Base-by-base conservation (phyloP, 2,888 invertebrate genomes). In the Idaea aversata region DNA sequence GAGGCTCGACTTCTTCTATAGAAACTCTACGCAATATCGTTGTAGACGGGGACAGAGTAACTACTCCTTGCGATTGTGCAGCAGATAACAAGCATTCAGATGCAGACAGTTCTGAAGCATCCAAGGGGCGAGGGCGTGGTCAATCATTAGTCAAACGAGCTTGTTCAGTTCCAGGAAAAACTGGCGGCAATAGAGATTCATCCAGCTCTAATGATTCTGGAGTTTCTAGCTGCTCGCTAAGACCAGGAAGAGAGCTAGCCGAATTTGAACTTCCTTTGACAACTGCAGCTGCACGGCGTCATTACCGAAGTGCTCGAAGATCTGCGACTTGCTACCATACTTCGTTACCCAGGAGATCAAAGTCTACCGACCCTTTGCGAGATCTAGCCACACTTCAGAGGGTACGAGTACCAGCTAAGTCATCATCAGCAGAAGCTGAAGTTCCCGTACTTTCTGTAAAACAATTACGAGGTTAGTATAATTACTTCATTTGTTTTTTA, bases 201-300 rank as follows among this genome's bases (percentile, higher is more conserved):
- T 96, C 96, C 5, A 96, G 96, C 79, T 96, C 96, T 34, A 97
- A 96, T 80, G 97, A 97, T 86, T 97, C 97, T 0, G 97, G 97
- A 3, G 96, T 97, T 0, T 95, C 95, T 0, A 95, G 94, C 5
- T 95, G 95, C n/a, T 95, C 95, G 3, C 82, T 94, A 61, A 93
- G 94, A 63, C 94, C 94, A 64, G 88, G 93, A 63, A 77, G 73
- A 4, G 81, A 80, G 47, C 91, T 93, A 67, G 91, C 90, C 0
- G 94, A 94, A 69, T 95, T 95, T 75, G 95, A 96, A 82, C 81
- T 95, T 64, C 94, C 95, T 4, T 83, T 93, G 59, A 94, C 95
- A 13, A 93, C 94, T 59, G 88, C 93, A 63, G 87, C 91, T 0
- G 83, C 91, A 73, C 88, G 94, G 25, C 94, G 94, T 62, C 91